Conservation (phyloP, 2,797 vertebrate species). For the Muscicapa comitata region DNA sequence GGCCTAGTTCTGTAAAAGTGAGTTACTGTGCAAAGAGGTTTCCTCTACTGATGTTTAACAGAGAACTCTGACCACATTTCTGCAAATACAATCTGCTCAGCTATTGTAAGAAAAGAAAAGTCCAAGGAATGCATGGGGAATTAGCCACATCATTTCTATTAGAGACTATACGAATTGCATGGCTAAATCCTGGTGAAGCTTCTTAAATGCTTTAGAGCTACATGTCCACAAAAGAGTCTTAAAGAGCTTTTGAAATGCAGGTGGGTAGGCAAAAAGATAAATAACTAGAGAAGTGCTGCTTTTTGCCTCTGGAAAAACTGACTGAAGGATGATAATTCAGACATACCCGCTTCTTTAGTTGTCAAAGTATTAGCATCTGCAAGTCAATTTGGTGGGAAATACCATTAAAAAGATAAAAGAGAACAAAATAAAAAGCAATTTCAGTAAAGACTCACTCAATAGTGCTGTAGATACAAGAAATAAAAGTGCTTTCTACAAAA, state of each 20-base stretch:
- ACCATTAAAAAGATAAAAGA: conserved; percentile 19
- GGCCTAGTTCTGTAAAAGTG: conserved; percentile 23
- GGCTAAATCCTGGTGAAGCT: conserved; percentile 5
- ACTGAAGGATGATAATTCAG: conserved; percentile 9
- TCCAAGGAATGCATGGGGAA: background rate
- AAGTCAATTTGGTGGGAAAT: conserved; percentile 20
- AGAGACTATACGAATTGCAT: background rate
- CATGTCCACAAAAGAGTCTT: background rate
- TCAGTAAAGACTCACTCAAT: background rate
- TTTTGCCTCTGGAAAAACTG: conserved; percentile 11
- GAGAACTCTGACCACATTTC: conserved; percentile 15
- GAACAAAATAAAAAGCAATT: conserved; percentile 1
- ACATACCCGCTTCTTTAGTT: background rate
- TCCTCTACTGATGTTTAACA: background rate
- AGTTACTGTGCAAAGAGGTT: background rate
- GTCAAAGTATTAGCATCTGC: conserved; percentile 29
- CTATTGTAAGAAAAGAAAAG: background rate
- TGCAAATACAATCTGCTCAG: conserved; percentile 1
- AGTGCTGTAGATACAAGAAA: background rate
- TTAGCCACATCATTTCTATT: conserved; percentile 37
- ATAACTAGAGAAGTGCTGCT: background rate
- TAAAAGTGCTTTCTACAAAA: background rate
- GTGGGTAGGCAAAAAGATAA: conserved; percentile 8
- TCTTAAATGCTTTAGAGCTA: conserved; percentile 24
- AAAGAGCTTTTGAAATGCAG: conserved; percentile 5